A percentile compares a stretch with the other conserved stretches of the same genome.
phyloP scores from a whole-genome alignment of 2,797 vertebrate genomes.

The Rhyacichthys aspro region DNA sequence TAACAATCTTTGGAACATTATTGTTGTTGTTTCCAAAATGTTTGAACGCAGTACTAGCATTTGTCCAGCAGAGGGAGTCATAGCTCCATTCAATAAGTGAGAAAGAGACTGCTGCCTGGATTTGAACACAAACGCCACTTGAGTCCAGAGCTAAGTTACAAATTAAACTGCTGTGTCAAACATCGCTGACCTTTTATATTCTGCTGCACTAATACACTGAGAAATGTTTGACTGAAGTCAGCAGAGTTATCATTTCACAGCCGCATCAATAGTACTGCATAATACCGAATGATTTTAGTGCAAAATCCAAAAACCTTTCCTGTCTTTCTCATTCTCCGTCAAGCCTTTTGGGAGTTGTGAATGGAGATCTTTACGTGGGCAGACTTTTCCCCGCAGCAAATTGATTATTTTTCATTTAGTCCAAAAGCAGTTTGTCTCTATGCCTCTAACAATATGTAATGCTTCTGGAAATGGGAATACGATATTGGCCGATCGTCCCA shows the following conservation, averaged over 20 bases:
- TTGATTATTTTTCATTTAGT: conserved; percentile 1
- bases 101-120: too few relatives aligned
- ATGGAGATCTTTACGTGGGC: conserved; percentile 1
- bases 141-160: conserved; percentile 2
- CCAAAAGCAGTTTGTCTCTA: conserved; percentile 8
- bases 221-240: conserved; percentile 12
- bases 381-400: background rate
- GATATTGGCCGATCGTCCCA: conserved; percentile 14
- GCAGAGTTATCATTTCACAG: background rate
- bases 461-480: conserved; percentile 21
- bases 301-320: conserved; percentile 5
- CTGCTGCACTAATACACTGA: background rate
- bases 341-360: conserved; percentile 12
- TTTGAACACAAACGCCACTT: background rate
- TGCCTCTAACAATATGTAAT: conserved; percentile 1
- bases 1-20: too few relatives aligned
- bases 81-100: conserved; percentile 14
- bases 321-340: background rate
- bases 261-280: background rate
- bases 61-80: conserved; percentile 57
- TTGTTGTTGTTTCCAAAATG: background rate
- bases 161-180: conserved; percentile 8
- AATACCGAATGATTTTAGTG: conserved; percentile 2
- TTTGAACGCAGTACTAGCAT: conserved; percentile 3
- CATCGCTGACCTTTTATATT: background rate